These are phyloP conservation scores for Mya arenaria DNA, from an alignment of 1,140 invertebrate genomes.

Conservation along the genomic window DNA sequence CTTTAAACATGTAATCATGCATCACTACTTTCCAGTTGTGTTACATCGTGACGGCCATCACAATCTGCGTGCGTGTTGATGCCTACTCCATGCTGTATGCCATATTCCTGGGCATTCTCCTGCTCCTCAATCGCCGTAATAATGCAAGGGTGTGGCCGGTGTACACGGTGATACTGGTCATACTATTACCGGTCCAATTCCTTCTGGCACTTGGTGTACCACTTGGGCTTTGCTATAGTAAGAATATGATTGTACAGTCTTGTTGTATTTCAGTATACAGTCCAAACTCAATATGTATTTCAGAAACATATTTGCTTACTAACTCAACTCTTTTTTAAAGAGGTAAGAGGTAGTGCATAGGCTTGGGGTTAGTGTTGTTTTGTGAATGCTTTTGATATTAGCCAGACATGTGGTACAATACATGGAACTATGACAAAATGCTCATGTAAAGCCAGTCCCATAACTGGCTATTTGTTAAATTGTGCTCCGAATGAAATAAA, in stretches of 20 bases:
- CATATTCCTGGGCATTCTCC: conserved; percentile 91
- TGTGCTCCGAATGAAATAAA: not conserved
- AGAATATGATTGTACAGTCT: conserved; percentile 52
- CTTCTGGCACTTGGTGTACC: conserved; percentile 93
- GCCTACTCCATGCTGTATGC: conserved; percentile 93
- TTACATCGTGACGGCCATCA: conserved; percentile 91
- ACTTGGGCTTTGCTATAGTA: conserved; percentile 84
- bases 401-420: not conserved
- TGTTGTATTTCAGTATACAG: not conserved
- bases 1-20: too few relatives aligned
- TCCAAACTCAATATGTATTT: too few relatives aligned
- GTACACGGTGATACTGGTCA: conserved; percentile 90
- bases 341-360: not conserved
- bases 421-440: not conserved
- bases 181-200: conserved; percentile 94
- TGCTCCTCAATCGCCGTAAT: conserved; percentile 85
- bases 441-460: not conserved
- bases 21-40: conserved; percentile 90
- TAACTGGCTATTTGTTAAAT: not conserved
- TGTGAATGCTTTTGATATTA: not conserved
- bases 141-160: conserved; percentile 91
- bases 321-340: not conserved
- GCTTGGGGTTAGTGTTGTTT: not conserved
- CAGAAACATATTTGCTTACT: not conserved
- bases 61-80: conserved; percentile 95